Conservation (phyloP, 2,113 vertebrate genomes). For the Cavia porcellus region DNA sequence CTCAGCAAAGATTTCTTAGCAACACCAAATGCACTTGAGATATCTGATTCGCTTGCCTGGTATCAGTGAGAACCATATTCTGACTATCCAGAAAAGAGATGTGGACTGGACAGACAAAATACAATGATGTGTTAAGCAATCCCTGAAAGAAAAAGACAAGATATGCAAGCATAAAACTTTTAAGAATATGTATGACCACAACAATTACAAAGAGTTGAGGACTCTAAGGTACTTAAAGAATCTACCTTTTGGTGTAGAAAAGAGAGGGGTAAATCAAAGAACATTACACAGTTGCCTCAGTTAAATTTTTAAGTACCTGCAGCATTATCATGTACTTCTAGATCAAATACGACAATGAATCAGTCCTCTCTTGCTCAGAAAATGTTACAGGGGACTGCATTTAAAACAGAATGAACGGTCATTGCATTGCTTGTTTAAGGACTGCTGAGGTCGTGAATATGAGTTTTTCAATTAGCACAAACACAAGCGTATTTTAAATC, state of each 20-base stretch:
- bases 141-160: neutral
- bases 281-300: neutral
- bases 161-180: neutral
- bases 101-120: neutral
- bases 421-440: slow-evolving; percentile 41
- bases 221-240: neutral
- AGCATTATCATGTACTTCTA: slow-evolving; percentile 13
- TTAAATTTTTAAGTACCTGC: slow-evolving; percentile 11
- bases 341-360: neutral
- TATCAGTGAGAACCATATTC: neutral
- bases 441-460: slow-evolving; percentile 41
- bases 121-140: neutral
- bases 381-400: neutral
- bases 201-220: neutral
- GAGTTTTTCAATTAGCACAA: slow-evolving; percentile 57
- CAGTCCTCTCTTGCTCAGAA: neutral
- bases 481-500: slow-evolving; percentile 59
- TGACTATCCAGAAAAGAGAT: neutral
- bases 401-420: slow-evolving; percentile 21
- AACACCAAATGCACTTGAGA: neutral
- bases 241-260: neutral
- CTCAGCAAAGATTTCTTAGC: neutral
- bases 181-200: neutral
- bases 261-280: neutral
- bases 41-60: neutral